Evolutionary conservation across 2,113 vertebrate species (phyloP).

Genomic region (Tragelaphus strepsiceros): DNA sequence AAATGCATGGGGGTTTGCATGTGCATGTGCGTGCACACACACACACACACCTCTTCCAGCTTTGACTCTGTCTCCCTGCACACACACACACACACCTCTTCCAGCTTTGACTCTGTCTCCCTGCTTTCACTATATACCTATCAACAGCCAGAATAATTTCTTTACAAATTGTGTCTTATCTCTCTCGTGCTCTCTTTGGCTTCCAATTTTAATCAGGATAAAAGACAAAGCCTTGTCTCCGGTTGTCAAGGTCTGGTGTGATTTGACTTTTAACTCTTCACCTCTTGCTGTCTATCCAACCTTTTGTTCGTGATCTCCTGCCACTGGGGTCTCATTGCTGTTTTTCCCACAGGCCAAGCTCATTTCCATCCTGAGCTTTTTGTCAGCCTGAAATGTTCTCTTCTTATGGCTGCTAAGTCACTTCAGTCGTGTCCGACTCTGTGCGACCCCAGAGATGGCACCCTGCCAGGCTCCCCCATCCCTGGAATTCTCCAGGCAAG

Average conservation of each 20-base stretch:
- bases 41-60: not conserved
- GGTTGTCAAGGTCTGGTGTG: not conserved
- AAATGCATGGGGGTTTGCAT: not conserved
- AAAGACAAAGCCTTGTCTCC: not conserved
- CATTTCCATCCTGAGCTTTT: not conserved
- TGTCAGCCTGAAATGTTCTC: not conserved
- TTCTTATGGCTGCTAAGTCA: not conserved
- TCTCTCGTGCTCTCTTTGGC: not conserved
- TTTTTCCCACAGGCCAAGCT: not conserved
- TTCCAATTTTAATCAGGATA: not conserved
- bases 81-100: not conserved
- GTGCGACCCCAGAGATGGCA: no score
- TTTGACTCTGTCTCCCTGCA: not conserved
- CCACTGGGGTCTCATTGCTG: not conserved
- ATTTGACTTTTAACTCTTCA: not conserved
- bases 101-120: not conserved
- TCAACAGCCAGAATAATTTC: not conserved
- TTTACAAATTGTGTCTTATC: not conserved
- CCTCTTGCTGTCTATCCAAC: not conserved
- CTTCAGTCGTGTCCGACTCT: no score
- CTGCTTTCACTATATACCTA: not conserved
- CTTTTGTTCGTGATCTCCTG: not conserved
- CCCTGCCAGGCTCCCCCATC: no score
- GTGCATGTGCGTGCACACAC: no score
- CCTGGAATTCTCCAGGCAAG: no score